These are phyloP conservation scores for Tigriopus californicus DNA, from an alignment of 2,888 invertebrate genomes.

Conservation along the genomic window DNA sequence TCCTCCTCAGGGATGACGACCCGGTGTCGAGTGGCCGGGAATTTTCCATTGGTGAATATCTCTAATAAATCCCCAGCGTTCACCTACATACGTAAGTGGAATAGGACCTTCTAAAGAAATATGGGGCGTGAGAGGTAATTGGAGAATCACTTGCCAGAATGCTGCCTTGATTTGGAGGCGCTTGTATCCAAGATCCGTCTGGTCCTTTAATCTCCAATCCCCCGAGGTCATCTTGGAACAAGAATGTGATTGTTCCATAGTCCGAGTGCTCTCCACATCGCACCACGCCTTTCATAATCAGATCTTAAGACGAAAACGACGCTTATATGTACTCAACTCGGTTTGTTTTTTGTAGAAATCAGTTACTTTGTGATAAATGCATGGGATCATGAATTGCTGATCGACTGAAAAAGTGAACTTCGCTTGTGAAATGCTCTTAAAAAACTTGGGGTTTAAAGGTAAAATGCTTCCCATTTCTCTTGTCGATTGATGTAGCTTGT, in stretches of 20 bases:
- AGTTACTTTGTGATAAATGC: no score
- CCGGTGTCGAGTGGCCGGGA: slow-evolving; percentile 50
- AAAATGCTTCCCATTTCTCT: no score
- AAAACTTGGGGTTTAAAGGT: no score
- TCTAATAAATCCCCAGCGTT: slow-evolving; percentile 55
- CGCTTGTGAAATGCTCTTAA: no score
- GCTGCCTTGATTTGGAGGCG: slow-evolving; percentile 24
- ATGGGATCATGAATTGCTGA: no score
- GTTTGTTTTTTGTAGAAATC: no score
- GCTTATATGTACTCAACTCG: no score
- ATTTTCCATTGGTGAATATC: slow-evolving; percentile 48
- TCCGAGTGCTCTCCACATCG: slow-evolving; percentile 13
- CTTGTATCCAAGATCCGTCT: slow-evolving; percentile 48
- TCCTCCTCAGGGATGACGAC: slow-evolving; percentile 48
- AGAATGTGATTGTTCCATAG: slow-evolving; percentile 12
- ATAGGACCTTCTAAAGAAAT: no score
- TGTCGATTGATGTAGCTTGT: no score
- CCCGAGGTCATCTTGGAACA: slow-evolving; percentile 39
- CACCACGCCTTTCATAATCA: slow-evolving; percentile 25
- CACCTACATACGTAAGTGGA: no score
- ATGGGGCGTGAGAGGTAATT: slow-evolving; percentile 36
- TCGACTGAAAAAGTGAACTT: no score
- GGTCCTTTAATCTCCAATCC: slow-evolving; percentile 45
- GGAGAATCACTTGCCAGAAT: slow-evolving; percentile 32
- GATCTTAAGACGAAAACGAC: slow-evolving; percentile 47